These are phyloP conservation scores for Crotophaga sulcirostris DNA, from an alignment of 2,113 vertebrate species.

Conservation along the genomic window DNA sequence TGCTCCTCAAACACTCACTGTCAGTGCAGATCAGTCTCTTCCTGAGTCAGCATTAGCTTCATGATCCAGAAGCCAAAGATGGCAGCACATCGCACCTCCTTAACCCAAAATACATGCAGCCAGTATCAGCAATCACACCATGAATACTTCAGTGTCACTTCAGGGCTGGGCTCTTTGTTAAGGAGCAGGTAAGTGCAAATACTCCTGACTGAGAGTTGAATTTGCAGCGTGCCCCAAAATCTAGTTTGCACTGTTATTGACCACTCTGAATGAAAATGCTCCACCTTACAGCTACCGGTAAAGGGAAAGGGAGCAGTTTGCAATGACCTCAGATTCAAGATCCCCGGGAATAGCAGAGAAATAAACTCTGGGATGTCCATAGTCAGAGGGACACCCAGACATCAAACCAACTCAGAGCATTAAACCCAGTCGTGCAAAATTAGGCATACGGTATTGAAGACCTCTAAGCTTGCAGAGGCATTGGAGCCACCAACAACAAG, in stretches of 20 bases:
- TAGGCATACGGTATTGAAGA: background rate
- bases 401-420: background rate
- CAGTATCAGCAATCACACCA: background rate
- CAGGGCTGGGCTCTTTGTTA: background rate
- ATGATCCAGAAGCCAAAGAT: background rate
- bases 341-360: background rate
- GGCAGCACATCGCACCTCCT: background rate
- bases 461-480: background rate
- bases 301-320: background rate
- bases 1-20: background rate
- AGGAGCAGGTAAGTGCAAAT: background rate
- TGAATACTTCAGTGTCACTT: background rate
- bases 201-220: background rate
- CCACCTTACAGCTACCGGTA: background rate
- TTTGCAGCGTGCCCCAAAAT: background rate
- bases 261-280: background rate
- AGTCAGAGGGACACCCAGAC: background rate
- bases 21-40: background rate
- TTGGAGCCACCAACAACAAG: background rate
- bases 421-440: background rate
- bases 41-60: background rate
- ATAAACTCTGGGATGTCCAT: background rate
- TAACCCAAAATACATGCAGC: background rate
- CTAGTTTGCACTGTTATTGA: background rate
- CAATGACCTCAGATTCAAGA: background rate